Conservation (phyloP, 1,140 invertebrate species). For the Drosophila jambulina region DNA sequence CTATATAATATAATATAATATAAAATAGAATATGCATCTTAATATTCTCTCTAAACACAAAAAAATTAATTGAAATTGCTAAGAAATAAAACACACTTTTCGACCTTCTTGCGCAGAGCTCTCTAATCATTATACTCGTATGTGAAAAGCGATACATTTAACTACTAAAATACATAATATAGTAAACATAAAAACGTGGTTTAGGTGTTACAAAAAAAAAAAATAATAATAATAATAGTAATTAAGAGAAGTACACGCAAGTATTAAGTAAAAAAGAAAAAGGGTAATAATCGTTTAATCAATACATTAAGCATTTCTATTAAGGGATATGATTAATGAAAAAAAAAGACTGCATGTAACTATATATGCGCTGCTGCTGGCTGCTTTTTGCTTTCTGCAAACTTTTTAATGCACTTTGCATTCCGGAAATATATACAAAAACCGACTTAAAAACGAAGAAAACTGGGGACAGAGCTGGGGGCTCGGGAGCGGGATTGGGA, state of each 20-base stretch:
- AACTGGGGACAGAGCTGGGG: constrained; percentile 25
- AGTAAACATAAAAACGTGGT: constrained; percentile 48
- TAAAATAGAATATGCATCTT: constrained; percentile 67
- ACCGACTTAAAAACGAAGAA: constrained; percentile 42
- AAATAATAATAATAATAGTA: constrained; percentile 41
- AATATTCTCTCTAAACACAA: constrained; percentile 50
- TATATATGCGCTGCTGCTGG: constrained; percentile 24
- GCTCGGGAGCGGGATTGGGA: constrained; percentile 5
- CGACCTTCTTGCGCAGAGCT: constrained; percentile 14
- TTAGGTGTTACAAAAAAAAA: constrained; percentile 46
- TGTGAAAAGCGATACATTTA: constrained; percentile 43
- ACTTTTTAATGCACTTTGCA: constrained; percentile 6
- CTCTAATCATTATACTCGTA: constrained; percentile 19
- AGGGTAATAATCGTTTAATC: constrained; percentile 43
- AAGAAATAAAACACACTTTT: constrained; percentile 58
- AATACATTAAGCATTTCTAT: constrained; percentile 59
- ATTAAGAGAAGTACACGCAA: constrained; percentile 53
- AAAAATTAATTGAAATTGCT: constrained; percentile 63
- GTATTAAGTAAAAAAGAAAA: constrained; percentile 56
- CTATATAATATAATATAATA: constrained; percentile 56
- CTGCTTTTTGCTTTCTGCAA: constrained; percentile 8
- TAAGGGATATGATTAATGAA: constrained; percentile 46
- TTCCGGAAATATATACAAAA: constrained; percentile 56
- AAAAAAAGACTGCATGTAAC: constrained; percentile 46
- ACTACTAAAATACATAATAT: constrained; percentile 64